Evolutionary conservation across 2,888 invertebrate genomes (phyloP), one percentile per base, ranked within the genome.

Genomic region (Oasisia sp.): DNA sequence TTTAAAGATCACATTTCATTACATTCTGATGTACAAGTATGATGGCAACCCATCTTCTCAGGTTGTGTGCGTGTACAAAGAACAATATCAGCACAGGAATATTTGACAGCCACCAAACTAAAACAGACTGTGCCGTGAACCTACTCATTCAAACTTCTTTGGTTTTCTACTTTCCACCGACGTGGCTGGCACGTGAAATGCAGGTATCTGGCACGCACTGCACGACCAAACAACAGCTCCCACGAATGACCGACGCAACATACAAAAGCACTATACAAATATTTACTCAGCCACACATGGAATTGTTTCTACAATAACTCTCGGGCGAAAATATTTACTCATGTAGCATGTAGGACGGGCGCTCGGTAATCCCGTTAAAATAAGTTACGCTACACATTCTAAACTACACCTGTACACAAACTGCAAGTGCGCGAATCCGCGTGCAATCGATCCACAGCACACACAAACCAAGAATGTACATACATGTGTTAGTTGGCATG

Each of bases 381-480:
- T 74, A 74, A 74, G 74, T 74, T 74, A 74, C 74, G 74, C 74
- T 74, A 74, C 74, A n/a, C 74, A 74, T 74, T 74, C 74, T 74
- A 74, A 74, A 74, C 74, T 74, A 74, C 19, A 74, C 50, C 74
- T 74, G 74, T 74, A 74, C 74, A 74, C n/a, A 19, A 74, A n/a
- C 74, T 74, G 74, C 74, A 74, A 74, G 74, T 74, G 74, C 27
- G 19, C n/a, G 74, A 50, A 50, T 27, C 27, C 7, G 74, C n/a
- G 27, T 74, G 74, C 19, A 74, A 27, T 74, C n/a, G 19, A 74
- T 14, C 74, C 19, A 74, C 74, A 27, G 74, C n/a, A 74, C 74
- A 74, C 74, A 74, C 74, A 74, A 74, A 74, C 74, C 27, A 27
- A 74, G 74, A 74, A 74, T n/a, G n/a, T 74, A 19, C n/a, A 5